phyloP scores from a whole-genome alignment of 2,888 invertebrate species.

The Ichneumon xanthorius region DNA sequence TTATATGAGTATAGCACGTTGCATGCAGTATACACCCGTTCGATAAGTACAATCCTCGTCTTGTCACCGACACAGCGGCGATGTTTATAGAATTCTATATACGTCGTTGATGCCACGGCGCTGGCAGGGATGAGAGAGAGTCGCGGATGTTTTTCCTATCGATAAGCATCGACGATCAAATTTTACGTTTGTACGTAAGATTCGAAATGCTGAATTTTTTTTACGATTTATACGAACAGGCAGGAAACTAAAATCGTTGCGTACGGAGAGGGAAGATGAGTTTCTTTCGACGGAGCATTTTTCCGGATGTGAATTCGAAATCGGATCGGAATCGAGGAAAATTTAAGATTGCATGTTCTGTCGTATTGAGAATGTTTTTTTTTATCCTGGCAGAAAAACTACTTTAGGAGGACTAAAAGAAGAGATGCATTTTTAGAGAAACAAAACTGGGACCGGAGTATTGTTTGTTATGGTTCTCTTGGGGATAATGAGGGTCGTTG shows the following conservation, averaged over 20 bases:
- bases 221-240: background rate
- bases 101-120: conserved; percentile 41
- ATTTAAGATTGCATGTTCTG: background rate
- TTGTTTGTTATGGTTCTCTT: background rate
- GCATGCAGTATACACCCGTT: conserved; percentile 32
- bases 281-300: background rate
- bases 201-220: background rate
- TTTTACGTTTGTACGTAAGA: background rate
- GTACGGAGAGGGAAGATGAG: background rate
- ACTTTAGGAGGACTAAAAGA: background rate
- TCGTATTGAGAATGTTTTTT: background rate
- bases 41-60: conserved; percentile 35
- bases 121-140: background rate
- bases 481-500: background rate
- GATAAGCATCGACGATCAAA: background rate
- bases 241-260: background rate
- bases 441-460: background rate
- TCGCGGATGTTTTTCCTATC: background rate
- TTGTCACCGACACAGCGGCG: background rate
- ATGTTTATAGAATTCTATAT: conserved; percentile 27
- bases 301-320: background rate
- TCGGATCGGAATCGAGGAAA: background rate
- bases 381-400: background rate
- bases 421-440: background rate
- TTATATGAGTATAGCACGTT: conserved; percentile 18